Percentiles rank a stretch among this genome's conserved stretches.
Conservation (phyloP, 1,140 invertebrate genomes). For the Sitophilus oryzae region DNA sequence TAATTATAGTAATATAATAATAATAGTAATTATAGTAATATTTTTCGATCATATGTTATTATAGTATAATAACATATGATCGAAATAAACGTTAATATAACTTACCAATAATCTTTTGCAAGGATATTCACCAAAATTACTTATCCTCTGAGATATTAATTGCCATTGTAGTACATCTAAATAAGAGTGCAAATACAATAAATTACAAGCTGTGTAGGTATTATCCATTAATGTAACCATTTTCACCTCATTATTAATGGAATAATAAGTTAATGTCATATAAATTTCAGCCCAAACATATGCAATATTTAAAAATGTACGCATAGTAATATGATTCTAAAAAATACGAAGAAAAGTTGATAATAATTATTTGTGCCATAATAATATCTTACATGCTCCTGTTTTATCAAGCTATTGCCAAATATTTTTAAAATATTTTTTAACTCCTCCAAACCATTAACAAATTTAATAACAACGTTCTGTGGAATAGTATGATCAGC, state of each 20-base stretch:
- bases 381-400: slow-evolving; percentile 42
- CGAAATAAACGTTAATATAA: slow-evolving; percentile 10
- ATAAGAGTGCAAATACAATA: slow-evolving; percentile 38
- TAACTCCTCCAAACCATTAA: slow-evolving; percentile 31
- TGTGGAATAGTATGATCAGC: slow-evolving; percentile 34
- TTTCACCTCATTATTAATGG: slow-evolving; percentile 23
- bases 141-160: slow-evolving; percentile 39
- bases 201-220: slow-evolving; percentile 31
- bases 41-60: too few species aligned
- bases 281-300: slow-evolving; percentile 39
- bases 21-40: too few species aligned
- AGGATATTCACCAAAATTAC: slow-evolving; percentile 40
- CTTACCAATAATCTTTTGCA: slow-evolving; percentile 39
- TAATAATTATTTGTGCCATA: slow-evolving; percentile 14
- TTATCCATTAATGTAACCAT: slow-evolving; percentile 21
- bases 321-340: slow-evolving; percentile 38
- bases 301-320: slow-evolving; percentile 35
- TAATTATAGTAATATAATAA: too few species aligned
- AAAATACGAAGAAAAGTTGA: slow-evolving; percentile 19
- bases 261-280: slow-evolving; percentile 35
- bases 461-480: slow-evolving; percentile 34
- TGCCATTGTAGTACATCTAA: slow-evolving; percentile 37
- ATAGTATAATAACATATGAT: slow-evolving; percentile 8
- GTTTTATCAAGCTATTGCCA: slow-evolving; percentile 31
- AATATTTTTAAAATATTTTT: slow-evolving; percentile 31